These are phyloP conservation scores for Platysternon megacephalum DNA, from an alignment of 2,113 vertebrate genomes.

Conservation along the genomic window DNA sequence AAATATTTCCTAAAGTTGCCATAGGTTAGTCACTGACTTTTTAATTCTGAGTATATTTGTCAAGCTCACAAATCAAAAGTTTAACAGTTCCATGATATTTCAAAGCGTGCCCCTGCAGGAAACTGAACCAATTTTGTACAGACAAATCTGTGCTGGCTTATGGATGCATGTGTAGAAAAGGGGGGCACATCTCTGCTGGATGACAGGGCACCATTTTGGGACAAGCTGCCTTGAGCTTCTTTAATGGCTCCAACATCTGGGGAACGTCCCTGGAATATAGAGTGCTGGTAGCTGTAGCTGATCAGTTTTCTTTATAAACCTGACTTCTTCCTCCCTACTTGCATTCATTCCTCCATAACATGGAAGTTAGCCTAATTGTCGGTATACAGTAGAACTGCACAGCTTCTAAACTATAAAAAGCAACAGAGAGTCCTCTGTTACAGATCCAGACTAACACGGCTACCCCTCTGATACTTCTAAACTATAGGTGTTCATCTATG, in stretches of 20 bases:
- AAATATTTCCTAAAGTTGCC: background rate
- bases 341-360: background rate
- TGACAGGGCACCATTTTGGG: background rate
- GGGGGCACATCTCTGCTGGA: background rate
- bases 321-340: background rate
- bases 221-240: background rate
- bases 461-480: too few species aligned
- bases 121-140: background rate
- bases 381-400: background rate
- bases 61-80: background rate
- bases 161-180: background rate
- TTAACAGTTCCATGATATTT: rapidly evolving
- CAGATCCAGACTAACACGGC: too few species aligned
- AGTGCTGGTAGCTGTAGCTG: background rate
- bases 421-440: too few species aligned
- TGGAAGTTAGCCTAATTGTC: background rate
- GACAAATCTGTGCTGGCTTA: background rate
- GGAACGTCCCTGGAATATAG: background rate
- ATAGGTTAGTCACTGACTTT: rapidly evolving
- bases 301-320: background rate
- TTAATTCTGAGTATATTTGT: background rate
- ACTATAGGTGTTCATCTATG: background rate
- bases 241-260: background rate
- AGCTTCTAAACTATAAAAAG: background rate
- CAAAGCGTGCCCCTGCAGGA: background rate